Conservation (phyloP, 1,140 invertebrate genomes). For the Hyposmocoma kahamanoa region DNA sequence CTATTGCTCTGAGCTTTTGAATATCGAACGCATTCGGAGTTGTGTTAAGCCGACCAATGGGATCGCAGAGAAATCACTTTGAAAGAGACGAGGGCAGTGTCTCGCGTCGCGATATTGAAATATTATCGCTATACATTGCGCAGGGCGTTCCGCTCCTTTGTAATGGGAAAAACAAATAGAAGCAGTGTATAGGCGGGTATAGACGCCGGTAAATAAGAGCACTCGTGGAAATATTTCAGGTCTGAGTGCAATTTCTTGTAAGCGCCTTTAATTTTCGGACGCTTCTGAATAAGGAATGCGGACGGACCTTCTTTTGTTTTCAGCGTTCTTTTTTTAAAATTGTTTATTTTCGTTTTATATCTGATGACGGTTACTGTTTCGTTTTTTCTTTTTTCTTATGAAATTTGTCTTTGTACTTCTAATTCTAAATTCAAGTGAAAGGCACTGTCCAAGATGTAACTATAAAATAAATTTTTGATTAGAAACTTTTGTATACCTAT, state of each 20-base stretch:
- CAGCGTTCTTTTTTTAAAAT: conserved; percentile 8
- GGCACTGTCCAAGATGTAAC: not conserved
- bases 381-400: not conserved
- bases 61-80: conserved; percentile 53
- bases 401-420: not conserved
- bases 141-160: conserved; percentile 59
- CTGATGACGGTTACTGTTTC: not conserved
- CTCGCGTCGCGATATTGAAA: conserved; percentile 52
- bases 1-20: conserved; percentile 24
- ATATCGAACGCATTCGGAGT: conserved; percentile 31
- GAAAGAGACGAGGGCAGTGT: conserved; percentile 32
- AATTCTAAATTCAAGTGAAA: not conserved
- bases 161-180: conserved; percentile 69
- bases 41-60: conserved; percentile 35
- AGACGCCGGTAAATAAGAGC: conserved; percentile 45
- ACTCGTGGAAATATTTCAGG: conserved; percentile 58
- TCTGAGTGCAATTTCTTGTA: conserved; percentile 68
- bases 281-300: conserved; percentile 65
- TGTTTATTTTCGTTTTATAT: conserved; percentile 4
- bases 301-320: conserved; percentile 13
- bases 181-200: conserved; percentile 28
- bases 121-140: conserved; percentile 48
- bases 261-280: conserved; percentile 57
- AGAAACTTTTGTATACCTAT: too few relatives aligned
- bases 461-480: too few relatives aligned